Evolutionary conservation across 2,888 invertebrate genomes (phyloP), one percentile per base, ranked within the genome.

Genomic region (Metallyticus violacea): DNA sequence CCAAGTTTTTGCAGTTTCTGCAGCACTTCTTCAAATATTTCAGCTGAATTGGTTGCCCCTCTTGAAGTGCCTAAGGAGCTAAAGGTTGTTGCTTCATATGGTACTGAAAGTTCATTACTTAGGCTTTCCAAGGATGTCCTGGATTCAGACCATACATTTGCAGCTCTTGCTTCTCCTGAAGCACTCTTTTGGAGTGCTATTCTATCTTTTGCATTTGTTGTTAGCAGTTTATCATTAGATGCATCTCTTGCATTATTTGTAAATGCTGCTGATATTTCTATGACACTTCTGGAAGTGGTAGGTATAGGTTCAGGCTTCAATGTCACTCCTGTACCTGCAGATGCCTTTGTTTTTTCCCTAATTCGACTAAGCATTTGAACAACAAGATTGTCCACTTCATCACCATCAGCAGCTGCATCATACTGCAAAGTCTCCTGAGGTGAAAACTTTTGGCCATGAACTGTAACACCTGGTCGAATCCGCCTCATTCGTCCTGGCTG

Each of bases 21-120:
- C 27, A 95, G 90, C 0, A 95, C 93, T 26, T 94, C 94, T 88
- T 93, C 92, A 86, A 94, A 93, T 0, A 95, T 92, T 90, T 95
- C 95, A 76, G 91, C 40, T 6, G 88, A 88, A 15, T 77, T 85
- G 9, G 86, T 27, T 9, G 30, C 29, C 7, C 9, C 40, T 15
- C 22, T 62, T 26, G 81, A 62, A 6, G 81, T 26, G 26, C 26
- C 30, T 7, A 9, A 25, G 15, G 81, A 26, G 6, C 15, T 15
- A 4, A 22, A 15, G 9, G 3, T 27, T 79, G n/a, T 9, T 79
- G 26, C 79, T 9, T 29, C 30, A 27, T 27, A 7, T 26, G 81
- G 7, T 22, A 22, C 25, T 79, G 79, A 26, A 79, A 27, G 26
- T 26, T 26, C 26, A 9, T 15, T 26, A 9, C 15, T 79, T 9